These are phyloP conservation scores for Motacilla alba DNA, from an alignment of 2,113 vertebrate species.

Conservation along the genomic window DNA sequence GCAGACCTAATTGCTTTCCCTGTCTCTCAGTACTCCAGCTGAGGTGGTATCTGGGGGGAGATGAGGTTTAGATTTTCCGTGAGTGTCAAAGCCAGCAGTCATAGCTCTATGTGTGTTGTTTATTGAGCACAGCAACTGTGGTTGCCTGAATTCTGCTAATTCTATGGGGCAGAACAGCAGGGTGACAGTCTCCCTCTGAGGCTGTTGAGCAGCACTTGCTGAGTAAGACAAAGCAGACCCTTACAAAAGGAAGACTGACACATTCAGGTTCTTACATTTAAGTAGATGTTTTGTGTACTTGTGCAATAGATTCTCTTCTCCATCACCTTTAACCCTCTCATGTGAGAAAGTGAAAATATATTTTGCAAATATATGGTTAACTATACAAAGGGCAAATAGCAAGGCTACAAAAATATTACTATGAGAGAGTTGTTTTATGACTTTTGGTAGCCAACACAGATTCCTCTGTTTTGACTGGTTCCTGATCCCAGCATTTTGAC, in stretches of 20 bases:
- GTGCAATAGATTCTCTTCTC: not conserved
- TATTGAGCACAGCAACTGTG: not conserved
- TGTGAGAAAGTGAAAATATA: not conserved
- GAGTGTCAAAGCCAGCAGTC: not conserved
- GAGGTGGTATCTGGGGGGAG: not conserved
- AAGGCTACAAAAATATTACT: not conserved
- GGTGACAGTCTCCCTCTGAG: not conserved
- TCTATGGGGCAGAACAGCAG: not conserved
- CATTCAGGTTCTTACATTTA: not conserved
- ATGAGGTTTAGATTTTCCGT: not conserved
- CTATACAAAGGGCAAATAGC: not conserved
- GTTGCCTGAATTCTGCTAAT: not conserved
- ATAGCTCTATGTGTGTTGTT: not conserved
- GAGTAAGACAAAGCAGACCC: not conserved
- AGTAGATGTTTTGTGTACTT: not conserved
- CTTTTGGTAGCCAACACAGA: not conserved
- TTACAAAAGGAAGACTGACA: not conserved
- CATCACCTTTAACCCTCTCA: not conserved
- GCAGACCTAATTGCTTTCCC: conserved; percentile 15
- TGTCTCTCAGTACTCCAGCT: not conserved
- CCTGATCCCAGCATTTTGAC: not conserved
- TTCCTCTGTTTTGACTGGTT: not conserved
- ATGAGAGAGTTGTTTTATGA: not conserved
- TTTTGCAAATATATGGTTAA: not conserved
- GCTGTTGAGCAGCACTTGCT: not conserved